A percentile compares a stretch with the other conserved stretches of the same genome.
Evolutionary conservation across 2,113 vertebrate genomes (phyloP).

Genomic region (Neomonachus schauinslandi): DNA sequence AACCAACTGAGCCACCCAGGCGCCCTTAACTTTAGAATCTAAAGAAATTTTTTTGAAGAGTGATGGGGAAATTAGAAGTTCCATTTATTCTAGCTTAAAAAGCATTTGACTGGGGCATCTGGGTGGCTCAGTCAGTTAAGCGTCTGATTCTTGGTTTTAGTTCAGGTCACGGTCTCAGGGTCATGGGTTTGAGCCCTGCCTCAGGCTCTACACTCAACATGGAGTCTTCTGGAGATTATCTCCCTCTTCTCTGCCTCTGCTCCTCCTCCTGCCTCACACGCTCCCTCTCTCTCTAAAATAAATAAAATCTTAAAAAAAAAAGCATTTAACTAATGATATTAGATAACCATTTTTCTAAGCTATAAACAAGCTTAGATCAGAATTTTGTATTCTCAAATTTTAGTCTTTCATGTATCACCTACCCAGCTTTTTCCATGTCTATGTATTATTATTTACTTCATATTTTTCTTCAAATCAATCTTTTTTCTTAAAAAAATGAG

Average conservation of each 20-base stretch:
- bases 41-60: background rate
- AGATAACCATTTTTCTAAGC: slow-evolving; percentile 10
- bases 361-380: background rate
- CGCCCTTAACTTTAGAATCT: background rate
- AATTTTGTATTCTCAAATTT: slow-evolving; percentile 16
- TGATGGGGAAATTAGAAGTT: background rate
- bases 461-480: background rate
- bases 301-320: background rate
- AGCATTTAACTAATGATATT: background rate
- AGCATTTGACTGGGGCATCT: background rate
- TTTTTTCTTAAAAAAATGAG: background rate
- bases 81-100: background rate
- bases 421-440: background rate
- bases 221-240: background rate
- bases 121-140: too few relatives aligned
- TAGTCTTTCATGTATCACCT: background rate
- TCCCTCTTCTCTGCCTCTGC: background rate
- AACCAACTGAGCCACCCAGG: too few relatives aligned
- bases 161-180: background rate
- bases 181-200: background rate
- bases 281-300: background rate
- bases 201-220: background rate
- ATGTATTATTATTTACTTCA: background rate
- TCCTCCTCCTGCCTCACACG: background rate
- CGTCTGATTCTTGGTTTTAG: background rate